A percentile compares a stretch with the other conserved stretches of the same genome.
Conservation (phyloP, 2,888 invertebrate species). For the Cordilura impudica region DNA sequence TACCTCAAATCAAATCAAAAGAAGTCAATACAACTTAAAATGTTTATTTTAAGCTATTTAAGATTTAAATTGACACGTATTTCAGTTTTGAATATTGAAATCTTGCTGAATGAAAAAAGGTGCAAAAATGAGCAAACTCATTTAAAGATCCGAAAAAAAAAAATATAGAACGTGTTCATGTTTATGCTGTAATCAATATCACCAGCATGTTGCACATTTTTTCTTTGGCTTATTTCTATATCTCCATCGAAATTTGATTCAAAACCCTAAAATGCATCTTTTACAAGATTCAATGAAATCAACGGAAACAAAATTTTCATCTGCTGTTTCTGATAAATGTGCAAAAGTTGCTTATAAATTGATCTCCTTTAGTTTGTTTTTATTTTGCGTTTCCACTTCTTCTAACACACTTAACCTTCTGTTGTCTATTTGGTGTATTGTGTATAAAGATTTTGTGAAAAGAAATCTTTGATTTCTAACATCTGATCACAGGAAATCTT, state of each 20-base stretch:
- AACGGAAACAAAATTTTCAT: constrained; percentile 33
- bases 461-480: constrained; percentile 59
- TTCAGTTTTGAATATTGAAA: constrained; percentile 23
- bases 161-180: constrained; percentile 51
- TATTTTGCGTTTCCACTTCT: background rate
- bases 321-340: constrained; percentile 68
- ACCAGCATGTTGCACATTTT: constrained; percentile 63
- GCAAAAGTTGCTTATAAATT: constrained; percentile 73
- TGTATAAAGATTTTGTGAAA: constrained; percentile 65
- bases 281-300: background rate
- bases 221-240: constrained; percentile 4
- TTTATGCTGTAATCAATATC: constrained; percentile 65
- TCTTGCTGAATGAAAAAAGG: constrained; percentile 39
- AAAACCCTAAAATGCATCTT: constrained; percentile 3
- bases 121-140: constrained; percentile 55
- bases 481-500: constrained; percentile 64
- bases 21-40: constrained; percentile 41
- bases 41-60: constrained; percentile 26
- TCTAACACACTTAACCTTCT: constrained; percentile 52
- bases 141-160: constrained; percentile 20
- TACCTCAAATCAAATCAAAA: background rate
- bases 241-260: constrained; percentile 24
- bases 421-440: constrained; percentile 9
- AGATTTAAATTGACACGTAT: constrained; percentile 49
- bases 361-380: constrained; percentile 30